Evolutionary conservation across 1,140 invertebrate genomes (phyloP), one percentile per base, ranked within the genome.

Genomic region (Pseudomyrmex gracilis): DNA sequence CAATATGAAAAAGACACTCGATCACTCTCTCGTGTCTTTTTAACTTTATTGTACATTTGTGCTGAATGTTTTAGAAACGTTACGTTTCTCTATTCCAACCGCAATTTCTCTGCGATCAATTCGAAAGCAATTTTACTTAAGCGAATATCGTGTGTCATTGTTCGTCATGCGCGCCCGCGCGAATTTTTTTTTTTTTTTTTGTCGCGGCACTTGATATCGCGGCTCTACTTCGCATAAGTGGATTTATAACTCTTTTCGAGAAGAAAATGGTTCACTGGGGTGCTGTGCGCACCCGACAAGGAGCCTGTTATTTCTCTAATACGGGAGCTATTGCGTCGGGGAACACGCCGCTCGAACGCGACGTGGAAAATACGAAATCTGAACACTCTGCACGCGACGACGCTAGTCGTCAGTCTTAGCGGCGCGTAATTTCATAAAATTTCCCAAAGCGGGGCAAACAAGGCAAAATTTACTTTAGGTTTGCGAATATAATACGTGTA

Each of bases 351-450:
- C 45, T 70, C 43, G 53, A 78, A 70, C 43, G 76, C 63, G 63
- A 68, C 51, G 34, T 20, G 66, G 1, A 49, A 80, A 58, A 80
- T 80, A 60, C 58, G 51, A 5, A 34, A 34, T 5, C 5, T 34
- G 34, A 34, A 34, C 34, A 5, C 2, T 15, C 43, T 10, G 20
- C 45, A 34, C 43, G 24, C 20, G 63, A n/a, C 34, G 61, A 15
- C 17, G 63, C 43, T 1, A n/a, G 53, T 53, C 53, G 53, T 53
- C 53, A 10, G 22, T 2, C 10, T 17, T 57, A 45, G 63, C 17
- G n/a, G 64, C 34, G 61, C 49, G 63, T 78, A 78, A 70, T 80
- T 80, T 80, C 45, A 80, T 80, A 78, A 78, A 78, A 78, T 80
- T 60, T 58, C 53, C 76, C 71, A 71, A 80, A 60, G 45, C 64